Base-by-base conservation (phyloP, 2,113 vertebrate species). In the Poecile atricapillus region DNA sequence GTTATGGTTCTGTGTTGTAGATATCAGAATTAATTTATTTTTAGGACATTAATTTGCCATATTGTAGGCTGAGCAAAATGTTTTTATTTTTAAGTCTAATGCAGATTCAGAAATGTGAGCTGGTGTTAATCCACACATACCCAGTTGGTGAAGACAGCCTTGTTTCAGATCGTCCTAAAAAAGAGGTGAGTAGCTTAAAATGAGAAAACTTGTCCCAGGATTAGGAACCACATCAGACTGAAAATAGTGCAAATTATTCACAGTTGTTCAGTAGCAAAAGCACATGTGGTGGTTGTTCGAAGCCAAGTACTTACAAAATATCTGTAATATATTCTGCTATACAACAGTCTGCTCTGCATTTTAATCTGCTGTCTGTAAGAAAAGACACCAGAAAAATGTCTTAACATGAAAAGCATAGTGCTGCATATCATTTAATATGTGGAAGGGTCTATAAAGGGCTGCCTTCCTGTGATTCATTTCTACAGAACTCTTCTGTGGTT, bases 31-130 rank as follows among this genome's bases (percentile, higher is more conserved):
- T 56, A 15, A 2, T 80, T 18, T 64, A 16, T n/a, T 89, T 87
- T 14, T 64, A 14, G 63, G n/a, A 70, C 20, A 9, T 39, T 13
- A 28, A 7, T 12, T 41, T 90, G 55, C 21, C 23, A n/a, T 3
- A 0, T 20, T 71, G 56, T 11, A 56, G 22, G 1, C 52, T 95
- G 77, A 95, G 62, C 10, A 63, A 21, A 47, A 76, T 69, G 3
- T 27, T 92, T 94, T 94, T 63, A 2, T 93, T 94, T 94, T 93
- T 93, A 90, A 99, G 99, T 94, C 97, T 99, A 69, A 99, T 99
- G 99, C 98, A 99, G 96, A 99, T 99, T 97, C 99, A 99, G 97
- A 99, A 99, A 91, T 99, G 99, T 96, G 99, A 99, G n/a, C 97
- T 99, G 92, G 99, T 99, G 49, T 98, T 99, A 85, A 98, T 99